Percentiles rank a stretch among this genome's conserved stretches.
phyloP scores from a whole-genome alignment of 2,113 vertebrate genomes.

The Tragelaphus buxtoni region DNA sequence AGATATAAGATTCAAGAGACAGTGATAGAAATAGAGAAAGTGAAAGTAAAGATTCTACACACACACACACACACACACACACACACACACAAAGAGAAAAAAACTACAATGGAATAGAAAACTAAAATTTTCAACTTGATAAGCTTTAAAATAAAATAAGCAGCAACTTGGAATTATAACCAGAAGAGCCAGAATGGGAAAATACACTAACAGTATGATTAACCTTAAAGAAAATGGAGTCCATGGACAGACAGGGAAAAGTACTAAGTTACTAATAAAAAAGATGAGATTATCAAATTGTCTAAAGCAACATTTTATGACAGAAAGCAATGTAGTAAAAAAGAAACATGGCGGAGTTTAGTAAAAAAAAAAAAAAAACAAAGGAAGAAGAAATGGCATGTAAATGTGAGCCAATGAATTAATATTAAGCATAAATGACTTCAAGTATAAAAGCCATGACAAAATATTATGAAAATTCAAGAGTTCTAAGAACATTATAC shows the following conservation, averaged over 20 bases:
- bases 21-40: background rate
- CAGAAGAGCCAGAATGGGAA: background rate
- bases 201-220: background rate
- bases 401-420: background rate
- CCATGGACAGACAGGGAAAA: background rate
- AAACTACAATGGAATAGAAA: background rate
- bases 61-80: background rate
- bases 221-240: background rate
- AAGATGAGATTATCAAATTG: background rate
- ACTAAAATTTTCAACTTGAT: background rate
- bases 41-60: background rate
- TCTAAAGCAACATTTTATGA: background rate
- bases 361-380: background rate
- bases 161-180: background rate
- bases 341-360: background rate
- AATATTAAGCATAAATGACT: background rate
- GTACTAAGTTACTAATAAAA: background rate
- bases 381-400: fast-evolving
- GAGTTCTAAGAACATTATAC: background rate
- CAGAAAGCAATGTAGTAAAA: background rate
- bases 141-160: background rate
- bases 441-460: background rate
- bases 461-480: background rate
- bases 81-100: background rate
- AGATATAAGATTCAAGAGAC: background rate